Percentiles rank a stretch among this genome's conserved stretches.
Evolutionary conservation across 2,113 vertebrate genomes (phyloP).

Genomic region (Toxostoma redivivum): DNA sequence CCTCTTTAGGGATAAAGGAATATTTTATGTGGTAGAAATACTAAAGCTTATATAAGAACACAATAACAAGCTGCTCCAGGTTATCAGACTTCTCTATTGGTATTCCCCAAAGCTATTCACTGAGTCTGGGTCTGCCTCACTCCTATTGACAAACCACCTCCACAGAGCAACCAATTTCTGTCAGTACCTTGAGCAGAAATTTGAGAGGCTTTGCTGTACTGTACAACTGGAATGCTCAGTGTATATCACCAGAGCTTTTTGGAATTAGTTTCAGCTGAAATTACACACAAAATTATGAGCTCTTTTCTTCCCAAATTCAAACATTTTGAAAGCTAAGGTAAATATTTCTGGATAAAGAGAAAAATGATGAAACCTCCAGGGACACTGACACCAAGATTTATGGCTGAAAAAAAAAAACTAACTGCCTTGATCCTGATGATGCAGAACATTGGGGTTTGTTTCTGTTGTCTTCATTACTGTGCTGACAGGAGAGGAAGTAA

Average conservation of each 20-base stretch:
- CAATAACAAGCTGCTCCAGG: not conserved
- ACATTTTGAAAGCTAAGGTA: not conserved
- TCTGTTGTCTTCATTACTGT: not conserved
- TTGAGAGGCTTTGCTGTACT: not conserved
- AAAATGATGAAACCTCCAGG: not conserved
- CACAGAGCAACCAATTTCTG: not conserved
- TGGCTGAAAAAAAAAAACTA: not conserved
- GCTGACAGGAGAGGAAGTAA: not conserved
- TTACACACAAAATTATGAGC: not conserved
- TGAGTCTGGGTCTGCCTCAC: not conserved
- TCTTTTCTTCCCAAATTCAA: not conserved
- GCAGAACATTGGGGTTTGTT: not conserved
- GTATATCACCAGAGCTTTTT: not conserved
- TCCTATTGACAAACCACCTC: not conserved
- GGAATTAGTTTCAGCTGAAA: slow-evolving; percentile 6
- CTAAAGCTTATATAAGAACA: not conserved
- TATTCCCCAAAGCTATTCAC: not conserved
- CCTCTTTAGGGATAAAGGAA: not conserved
- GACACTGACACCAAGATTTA: not conserved
- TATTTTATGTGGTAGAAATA: not conserved
- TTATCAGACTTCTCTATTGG: not conserved
- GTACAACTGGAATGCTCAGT: not conserved
- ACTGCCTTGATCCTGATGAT: not conserved
- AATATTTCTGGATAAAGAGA: not conserved
- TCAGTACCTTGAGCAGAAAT: not conserved